Conservation (phyloP, 2,888 invertebrate genomes). For the Neria commutata region DNA sequence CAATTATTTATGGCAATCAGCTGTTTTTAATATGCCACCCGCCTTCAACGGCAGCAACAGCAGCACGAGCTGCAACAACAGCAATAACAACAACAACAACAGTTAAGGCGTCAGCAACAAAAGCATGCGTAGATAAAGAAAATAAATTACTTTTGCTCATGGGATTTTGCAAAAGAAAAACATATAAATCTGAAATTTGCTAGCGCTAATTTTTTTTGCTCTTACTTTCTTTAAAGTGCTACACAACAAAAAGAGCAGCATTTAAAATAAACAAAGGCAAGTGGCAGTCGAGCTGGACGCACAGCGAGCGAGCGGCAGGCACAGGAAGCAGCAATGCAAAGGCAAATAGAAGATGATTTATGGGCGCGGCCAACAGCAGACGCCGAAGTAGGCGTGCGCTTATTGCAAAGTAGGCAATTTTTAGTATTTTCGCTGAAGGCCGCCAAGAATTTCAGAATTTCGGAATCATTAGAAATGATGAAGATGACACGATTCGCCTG, state of each 20-base stretch:
- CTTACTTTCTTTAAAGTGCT: background rate
- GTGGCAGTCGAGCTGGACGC: too few species aligned
- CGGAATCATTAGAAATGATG: too few species aligned
- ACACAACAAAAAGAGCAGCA: constrained; percentile 1
- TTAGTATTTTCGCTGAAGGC: too few species aligned
- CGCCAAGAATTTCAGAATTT: too few species aligned
- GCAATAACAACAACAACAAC: background rate
- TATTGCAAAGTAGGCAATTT: background rate
- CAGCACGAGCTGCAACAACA: background rate
- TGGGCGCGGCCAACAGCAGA: background rate
- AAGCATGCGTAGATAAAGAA: background rate
- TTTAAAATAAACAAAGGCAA: background rate
- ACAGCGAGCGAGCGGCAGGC: too few species aligned
- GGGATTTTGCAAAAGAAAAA: constrained; percentile 8
- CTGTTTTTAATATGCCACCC: constrained; percentile 7
- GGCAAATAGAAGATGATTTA: constrained; percentile 3
- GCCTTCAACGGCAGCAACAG: background rate
- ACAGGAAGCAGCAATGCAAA: constrained; percentile 2
- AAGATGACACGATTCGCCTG: too few species aligned
- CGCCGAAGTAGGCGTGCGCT: background rate
- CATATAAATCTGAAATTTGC: constrained; percentile 4
- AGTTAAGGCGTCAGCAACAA: background rate
- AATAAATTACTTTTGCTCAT: background rate
- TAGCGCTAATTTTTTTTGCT: background rate
- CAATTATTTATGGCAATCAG: constrained; percentile 8